Conservation (phyloP, 2,888 invertebrate species). For the Cinara cedri region DNA sequence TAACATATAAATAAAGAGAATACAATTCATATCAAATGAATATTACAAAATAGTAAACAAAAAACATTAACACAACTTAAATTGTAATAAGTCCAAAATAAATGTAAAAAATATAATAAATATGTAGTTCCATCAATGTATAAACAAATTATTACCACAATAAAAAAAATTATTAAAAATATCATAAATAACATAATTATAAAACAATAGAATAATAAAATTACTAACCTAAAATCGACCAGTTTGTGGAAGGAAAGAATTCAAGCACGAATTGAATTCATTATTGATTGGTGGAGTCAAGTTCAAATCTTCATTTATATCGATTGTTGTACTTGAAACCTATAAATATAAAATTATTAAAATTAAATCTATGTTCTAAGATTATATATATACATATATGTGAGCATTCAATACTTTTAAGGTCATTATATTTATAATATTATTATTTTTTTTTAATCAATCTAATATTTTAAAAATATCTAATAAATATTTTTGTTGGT, state of each 20-base stretch:
- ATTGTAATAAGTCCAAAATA: conserved; percentile 7
- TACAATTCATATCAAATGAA: not conserved
- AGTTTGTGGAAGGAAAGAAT: conserved; percentile 32
- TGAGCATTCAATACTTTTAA: not conserved
- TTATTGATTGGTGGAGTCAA: conserved; percentile 43
- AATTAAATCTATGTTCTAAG: not conserved
- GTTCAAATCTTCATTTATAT: conserved; percentile 36
- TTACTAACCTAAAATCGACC: conserved; percentile 32
- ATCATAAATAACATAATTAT: not conserved
- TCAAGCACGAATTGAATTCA: conserved; percentile 25
- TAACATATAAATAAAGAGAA: conserved; percentile 1
- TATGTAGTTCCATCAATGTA: not conserved
- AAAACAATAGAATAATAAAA: not conserved
- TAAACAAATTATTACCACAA: conserved; percentile 8
- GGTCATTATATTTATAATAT: too few relatives aligned
- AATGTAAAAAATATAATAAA: conserved; percentile 28
- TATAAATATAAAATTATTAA: conserved; percentile 8
- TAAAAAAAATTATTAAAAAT: conserved; percentile 22
- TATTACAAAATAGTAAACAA: conserved; percentile 1
- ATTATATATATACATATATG: too few relatives aligned
- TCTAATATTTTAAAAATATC: not conserved
- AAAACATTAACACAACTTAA: not conserved
- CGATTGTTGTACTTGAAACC: conserved; percentile 38
- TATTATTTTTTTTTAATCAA: too few relatives aligned
- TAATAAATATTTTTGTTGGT: not conserved